These are phyloP conservation scores for Tricholauxania praeusta DNA, from an alignment of 2,888 invertebrate genomes.

Conservation along the genomic window DNA sequence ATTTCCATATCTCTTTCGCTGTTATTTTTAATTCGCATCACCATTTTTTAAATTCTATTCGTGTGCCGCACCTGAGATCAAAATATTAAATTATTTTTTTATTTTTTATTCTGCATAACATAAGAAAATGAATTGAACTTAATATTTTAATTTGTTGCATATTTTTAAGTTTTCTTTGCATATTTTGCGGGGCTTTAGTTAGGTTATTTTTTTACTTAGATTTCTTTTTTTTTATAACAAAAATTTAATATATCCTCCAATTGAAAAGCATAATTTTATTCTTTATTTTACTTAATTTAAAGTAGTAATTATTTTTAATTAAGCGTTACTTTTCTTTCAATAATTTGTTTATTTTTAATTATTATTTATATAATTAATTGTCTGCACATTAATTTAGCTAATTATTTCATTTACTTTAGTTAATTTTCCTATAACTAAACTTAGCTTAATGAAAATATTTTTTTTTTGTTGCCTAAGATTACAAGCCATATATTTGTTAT, in stretches of 20 bases:
- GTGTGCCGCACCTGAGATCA: conserved; percentile 42
- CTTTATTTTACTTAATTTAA: not conserved
- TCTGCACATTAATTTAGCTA: conserved; percentile 32
- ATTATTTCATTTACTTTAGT: not conserved
- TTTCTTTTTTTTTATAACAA: conserved; percentile 20
- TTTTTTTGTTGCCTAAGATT: no score
- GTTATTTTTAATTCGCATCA: not conserved
- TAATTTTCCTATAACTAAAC: no score
- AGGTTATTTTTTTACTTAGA: conserved; percentile 27
- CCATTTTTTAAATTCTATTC: conserved; percentile 14
- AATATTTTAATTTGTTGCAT: conserved; percentile 41
- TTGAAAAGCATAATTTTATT: not conserved
- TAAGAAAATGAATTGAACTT: conserved; percentile 14
- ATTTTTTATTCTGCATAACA: conserved; percentile 11
- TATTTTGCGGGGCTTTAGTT: conserved; percentile 23
- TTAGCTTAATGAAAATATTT: no score
- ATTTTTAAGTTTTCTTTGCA: conserved; percentile 31
- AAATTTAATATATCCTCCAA: not conserved
- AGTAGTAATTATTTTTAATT: conserved; percentile 38
- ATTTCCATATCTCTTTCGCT: not conserved
- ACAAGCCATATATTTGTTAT: no score
- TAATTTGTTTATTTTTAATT: conserved; percentile 43
- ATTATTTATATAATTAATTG: conserved; percentile 39
- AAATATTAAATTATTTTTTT: conserved; percentile 38
- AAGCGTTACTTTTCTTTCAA: conserved; percentile 32